Evolutionary conservation across 2,888 invertebrate species (phyloP).

Genomic region (Melieria picta): DNA sequence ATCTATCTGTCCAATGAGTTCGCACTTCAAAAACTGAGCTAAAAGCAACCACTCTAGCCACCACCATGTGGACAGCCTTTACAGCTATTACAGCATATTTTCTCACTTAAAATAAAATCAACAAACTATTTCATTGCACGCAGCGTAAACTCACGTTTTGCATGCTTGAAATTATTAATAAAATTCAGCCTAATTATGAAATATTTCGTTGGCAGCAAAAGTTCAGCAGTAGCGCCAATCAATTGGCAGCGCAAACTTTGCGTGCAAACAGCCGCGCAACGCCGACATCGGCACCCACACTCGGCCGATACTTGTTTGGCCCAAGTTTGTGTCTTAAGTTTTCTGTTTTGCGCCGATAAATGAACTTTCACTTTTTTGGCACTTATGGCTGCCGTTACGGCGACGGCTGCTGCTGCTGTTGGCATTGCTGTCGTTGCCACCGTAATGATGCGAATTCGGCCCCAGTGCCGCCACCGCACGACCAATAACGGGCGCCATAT

Average conservation of each 20-base stretch:
- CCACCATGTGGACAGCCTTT: too few species aligned
- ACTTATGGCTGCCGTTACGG: slow-evolving; percentile 8
- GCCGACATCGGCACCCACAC: slow-evolving; percentile 19
- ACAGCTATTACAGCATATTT: too few species aligned
- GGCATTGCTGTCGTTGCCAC: neutral
- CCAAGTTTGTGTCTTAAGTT: slow-evolving; percentile 37
- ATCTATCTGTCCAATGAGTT: too few species aligned
- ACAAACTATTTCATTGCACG: too few species aligned
- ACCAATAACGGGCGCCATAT: slow-evolving; percentile 34
- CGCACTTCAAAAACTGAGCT: too few species aligned
- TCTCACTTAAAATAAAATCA: too few species aligned
- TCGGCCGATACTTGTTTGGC: neutral
- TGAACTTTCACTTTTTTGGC: slow-evolving; percentile 57
- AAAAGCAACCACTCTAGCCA: too few species aligned
- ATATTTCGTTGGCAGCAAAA: too few species aligned
- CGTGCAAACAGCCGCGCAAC: slow-evolving; percentile 16
- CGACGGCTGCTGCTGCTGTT: neutral
- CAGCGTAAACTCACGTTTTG: too few species aligned
- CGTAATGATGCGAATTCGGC: slow-evolving; percentile 2
- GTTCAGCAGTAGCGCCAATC: too few species aligned
- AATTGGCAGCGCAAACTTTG: neutral
- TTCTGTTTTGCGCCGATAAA: slow-evolving; percentile 24
- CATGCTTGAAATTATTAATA: too few species aligned
- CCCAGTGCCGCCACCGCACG: slow-evolving; percentile 14
- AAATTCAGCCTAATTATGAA: too few species aligned